Percentiles rank a stretch among this genome's conserved stretches.
Evolutionary conservation across 2,113 vertebrate genomes (phyloP).

Genomic region (Siphamia tubifer): DNA sequence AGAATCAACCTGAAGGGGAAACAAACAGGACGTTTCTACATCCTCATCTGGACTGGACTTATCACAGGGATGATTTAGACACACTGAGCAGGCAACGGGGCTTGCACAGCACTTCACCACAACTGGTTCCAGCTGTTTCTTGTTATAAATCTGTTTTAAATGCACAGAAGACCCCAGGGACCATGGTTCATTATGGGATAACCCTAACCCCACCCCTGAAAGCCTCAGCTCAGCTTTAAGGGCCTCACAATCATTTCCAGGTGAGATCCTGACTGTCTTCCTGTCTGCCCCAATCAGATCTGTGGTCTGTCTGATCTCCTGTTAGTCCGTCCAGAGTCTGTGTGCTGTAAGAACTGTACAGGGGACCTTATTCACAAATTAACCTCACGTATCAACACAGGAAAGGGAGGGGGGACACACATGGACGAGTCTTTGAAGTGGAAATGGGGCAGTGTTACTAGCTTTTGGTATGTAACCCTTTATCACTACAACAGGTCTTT

Average conservation of each 20-base stretch:
- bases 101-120: conserved; percentile 7
- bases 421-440: conserved; percentile 47
- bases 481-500: conserved; percentile 46
- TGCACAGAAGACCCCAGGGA: conserved; percentile 31
- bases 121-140: conserved; percentile 60
- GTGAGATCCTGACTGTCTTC: conserved; percentile 15
- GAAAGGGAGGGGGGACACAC: conserved; percentile 10
- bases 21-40: conserved; percentile 14
- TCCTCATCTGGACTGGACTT: conserved; percentile 6
- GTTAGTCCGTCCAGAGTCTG: conserved; percentile 14
- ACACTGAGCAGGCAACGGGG: not conserved
- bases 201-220: not conserved
- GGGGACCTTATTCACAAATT: conserved; percentile 37
- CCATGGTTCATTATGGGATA: conserved; percentile 22
- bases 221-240: conserved; percentile 2
- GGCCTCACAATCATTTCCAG: conserved; percentile 50
- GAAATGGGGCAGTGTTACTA: conserved; percentile 21
- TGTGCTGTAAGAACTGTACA: conserved; percentile 13
- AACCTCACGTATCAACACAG: conserved; percentile 33
- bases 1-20: conserved; percentile 17
- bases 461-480: conserved; percentile 36
- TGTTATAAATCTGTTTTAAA: conserved; percentile 49
- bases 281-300: not conserved
- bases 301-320: conserved; percentile 34
- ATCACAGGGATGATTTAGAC: conserved; percentile 37